Evolutionary conservation across 2,888 invertebrate species (phyloP).

Genomic region (Dugesia japonica): DNA sequence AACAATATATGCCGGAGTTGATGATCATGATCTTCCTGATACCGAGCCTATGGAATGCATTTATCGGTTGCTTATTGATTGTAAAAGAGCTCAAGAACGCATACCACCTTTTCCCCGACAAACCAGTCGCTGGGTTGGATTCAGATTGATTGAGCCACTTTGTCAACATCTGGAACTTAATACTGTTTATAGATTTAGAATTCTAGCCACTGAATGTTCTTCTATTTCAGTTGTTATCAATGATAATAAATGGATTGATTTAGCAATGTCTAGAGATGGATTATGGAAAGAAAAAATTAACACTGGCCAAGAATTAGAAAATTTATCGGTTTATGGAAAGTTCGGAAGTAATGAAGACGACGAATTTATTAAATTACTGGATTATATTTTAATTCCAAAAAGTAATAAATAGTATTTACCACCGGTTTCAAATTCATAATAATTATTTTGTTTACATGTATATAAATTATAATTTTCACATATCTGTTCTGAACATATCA

Average conservation of each 20-base stretch:
- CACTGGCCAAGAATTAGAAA: constrained; percentile 32
- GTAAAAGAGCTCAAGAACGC: constrained; percentile 27
- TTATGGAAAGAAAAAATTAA: constrained; percentile 30
- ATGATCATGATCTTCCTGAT: neutral
- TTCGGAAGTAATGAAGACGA: constrained; percentile 29
- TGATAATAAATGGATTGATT: constrained; percentile 31
- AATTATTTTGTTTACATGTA: neutral
- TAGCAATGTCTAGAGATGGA: constrained; percentile 22
- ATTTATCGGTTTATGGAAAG: constrained; percentile 34
- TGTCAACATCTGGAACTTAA: constrained; percentile 24
- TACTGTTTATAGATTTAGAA: constrained; percentile 31
- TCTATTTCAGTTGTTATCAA: constrained; percentile 34
- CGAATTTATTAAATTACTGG: constrained; percentile 32
- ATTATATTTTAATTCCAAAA: constrained; percentile 28
- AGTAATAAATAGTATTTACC: neutral
- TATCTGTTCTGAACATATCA: constrained; percentile 8
- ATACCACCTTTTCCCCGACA: constrained; percentile 34
- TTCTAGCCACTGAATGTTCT: constrained; percentile 31
- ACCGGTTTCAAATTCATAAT: neutral
- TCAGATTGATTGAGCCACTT: constrained; percentile 32
- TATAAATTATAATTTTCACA: neutral
- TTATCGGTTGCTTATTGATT: constrained; percentile 35
- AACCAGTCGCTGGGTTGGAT: constrained; percentile 33
- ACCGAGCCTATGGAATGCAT: constrained; percentile 33
- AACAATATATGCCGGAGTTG: constrained; percentile 30